Conservation (phyloP, 2,797 vertebrate genomes). For the Squalus acanthias region DNA sequence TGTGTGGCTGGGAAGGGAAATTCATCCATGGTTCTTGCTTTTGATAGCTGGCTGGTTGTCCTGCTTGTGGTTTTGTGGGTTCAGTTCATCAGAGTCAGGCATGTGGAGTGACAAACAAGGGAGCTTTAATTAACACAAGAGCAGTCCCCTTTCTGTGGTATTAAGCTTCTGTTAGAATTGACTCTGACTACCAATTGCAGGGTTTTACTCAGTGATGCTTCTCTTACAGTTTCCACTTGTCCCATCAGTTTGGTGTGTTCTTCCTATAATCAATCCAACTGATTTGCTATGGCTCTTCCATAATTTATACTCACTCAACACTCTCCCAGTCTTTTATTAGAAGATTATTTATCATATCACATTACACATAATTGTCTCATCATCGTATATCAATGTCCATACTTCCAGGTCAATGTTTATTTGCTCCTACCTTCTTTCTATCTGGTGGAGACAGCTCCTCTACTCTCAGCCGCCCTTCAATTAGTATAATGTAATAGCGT, state of each 20-base stretch:
- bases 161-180: background rate
- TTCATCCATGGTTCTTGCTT: background rate
- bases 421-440: background rate
- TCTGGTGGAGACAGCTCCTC: background rate
- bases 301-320: background rate
- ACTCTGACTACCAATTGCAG: background rate
- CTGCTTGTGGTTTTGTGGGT: background rate
- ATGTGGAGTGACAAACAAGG: background rate
- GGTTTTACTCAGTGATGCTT: background rate
- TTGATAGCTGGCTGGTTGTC: background rate
- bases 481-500: background rate
- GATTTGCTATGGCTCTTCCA: background rate
- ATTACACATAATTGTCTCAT: background rate
- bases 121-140: background rate
- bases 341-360: background rate
- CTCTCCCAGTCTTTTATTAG: background rate
- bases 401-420: background rate
- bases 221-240: background rate
- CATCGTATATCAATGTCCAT: background rate
- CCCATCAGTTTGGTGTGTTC: background rate
- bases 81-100: background rate
- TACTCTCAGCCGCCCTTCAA: background rate
- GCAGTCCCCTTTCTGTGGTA: background rate
- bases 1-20: background rate
- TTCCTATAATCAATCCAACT: background rate